Evolutionary conservation across 2,113 vertebrate species (phyloP), one percentile per base, ranked within the genome.

Genomic region (Thermophis baileyi): DNA sequence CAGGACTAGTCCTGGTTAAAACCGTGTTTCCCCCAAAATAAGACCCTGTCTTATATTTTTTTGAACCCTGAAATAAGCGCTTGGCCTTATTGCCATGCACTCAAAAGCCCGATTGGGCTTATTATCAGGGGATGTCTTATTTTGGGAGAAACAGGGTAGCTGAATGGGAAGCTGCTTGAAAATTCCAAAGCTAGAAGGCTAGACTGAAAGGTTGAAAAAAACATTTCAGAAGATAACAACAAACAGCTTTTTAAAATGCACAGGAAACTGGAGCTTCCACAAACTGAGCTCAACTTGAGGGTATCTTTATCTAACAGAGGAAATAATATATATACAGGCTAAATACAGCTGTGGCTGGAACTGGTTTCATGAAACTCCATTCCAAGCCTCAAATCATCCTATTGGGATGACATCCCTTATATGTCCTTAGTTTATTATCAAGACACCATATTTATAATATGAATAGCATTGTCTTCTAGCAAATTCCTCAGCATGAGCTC

Each of bases 401-500:
- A 46, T 16, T 14, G 60, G 54, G 11, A 46, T 46, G 55, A 11
- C 51, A 24, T 53, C 24, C 51, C 24, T 89, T 18, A 54, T 20
- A 63, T 35, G 6, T 74, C 5, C n/a, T 35, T 46, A 81, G 3
- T 55, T 11, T 91, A 35, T 49, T 63, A 74, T 40, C 27, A 81
- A 69, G n/a, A 40, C 49, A 49, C 8, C 0, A 0, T n/a, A 40
- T 88, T 47, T 1, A 0, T 0, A 0, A 50, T 22, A 1, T n/a
- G 22, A 0, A 0, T 25, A 6, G 25, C 51, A 89, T 92, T 47
- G 88, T 47, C 30, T 91, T 44, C 35, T 0, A 0, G 91, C 85
- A 54, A 55, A 60, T 49, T 74, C 16, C n/a, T 74, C n/a, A 74
- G n/a, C n/a, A 74, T 74, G 69, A 74, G 7, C n/a, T 74, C n/a